Base-by-base conservation (phyloP, 2,888 invertebrate genomes). In the Craniophora ligustri region DNA sequence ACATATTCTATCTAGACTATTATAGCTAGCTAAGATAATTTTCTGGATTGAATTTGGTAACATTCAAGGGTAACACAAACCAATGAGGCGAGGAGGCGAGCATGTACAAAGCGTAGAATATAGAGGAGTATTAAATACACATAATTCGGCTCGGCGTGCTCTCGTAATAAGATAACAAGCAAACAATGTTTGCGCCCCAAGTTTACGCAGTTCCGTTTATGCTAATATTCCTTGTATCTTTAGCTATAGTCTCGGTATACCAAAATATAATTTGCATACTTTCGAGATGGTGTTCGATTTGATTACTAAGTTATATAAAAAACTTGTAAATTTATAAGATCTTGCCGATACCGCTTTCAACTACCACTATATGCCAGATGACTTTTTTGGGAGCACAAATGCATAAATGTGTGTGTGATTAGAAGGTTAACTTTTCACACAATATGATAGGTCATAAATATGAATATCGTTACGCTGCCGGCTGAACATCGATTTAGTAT, bases 221-320 rank as follows among this genome's bases (percentile, higher is more conserved):
- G 69, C 39, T 58, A 72, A 75, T 72, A 48, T 36, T 13, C 46
- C 31, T 45, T 61, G 67, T 44, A 68, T 66, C 50, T 66, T 62
- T 35, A 63, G 48, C 39, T 72, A 62, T 62, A 41, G 59, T 61
- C 40, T 46, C 46, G 39, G 60, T 56, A 50, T 58, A 56, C 60
- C 31, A 36, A 63, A 54, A 61, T 47, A 42, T 38, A 44, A 68
- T 72, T 72, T 58, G 47, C 72, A 72, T 72, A 63, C 28, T 69
- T 44, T 46, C 36, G 56, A 51, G 50, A 57, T 48, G 40, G 58
- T n/a, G 54, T 63, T 64, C 55, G n/a, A n/a, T n/a, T n/a, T n/a
- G n/a, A n/a, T n/a, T n/a, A n/a, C n/a, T n/a, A n/a, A n/a, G n/a
- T n/a, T n/a, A n/a, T n/a, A n/a, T n/a, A n/a, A n/a, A n/a, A n/a